A percentile compares a stretch with the other conserved stretches of the same genome.
Conservation (phyloP, 2,113 vertebrate genomes). For the Argyrosomus japonicus region DNA sequence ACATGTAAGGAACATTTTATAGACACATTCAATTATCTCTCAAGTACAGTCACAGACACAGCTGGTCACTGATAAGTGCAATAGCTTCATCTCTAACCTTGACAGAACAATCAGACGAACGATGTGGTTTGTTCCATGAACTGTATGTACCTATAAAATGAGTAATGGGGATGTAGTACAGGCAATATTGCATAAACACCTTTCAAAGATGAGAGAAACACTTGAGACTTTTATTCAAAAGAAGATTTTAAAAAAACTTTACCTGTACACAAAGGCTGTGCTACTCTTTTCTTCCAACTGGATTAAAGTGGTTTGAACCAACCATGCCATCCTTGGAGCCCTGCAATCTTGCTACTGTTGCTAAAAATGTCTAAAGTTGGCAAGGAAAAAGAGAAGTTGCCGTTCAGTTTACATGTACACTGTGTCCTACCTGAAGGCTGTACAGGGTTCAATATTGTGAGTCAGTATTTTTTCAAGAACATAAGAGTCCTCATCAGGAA, state of each 20-base stretch:
- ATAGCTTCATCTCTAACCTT: conserved; percentile 15
- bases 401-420: conserved; percentile 34
- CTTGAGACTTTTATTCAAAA: too few species aligned
- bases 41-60: conserved; percentile 36
- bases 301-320: conserved; percentile 16
- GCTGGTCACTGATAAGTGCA: conserved; percentile 31
- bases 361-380: conserved; percentile 49
- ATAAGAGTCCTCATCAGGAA: conserved; percentile 54
- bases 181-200: background rate
- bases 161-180: background rate
- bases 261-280: background rate
- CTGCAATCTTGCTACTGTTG: conserved; percentile 30
- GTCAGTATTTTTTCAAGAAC: conserved; percentile 49
- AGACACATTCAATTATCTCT: conserved; percentile 12
- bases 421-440: conserved; percentile 52
- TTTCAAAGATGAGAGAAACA: background rate
- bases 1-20: background rate
- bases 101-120: conserved; percentile 10
- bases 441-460: conserved; percentile 49
- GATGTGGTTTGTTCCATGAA: background rate
- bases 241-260: background rate
- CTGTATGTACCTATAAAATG: background rate
- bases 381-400: conserved; percentile 34
- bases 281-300: conserved; percentile 19
- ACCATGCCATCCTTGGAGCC: conserved; percentile 23